Base-by-base conservation (phyloP, 2,888 invertebrate genomes). In the Camptogramma bilineatum region DNA sequence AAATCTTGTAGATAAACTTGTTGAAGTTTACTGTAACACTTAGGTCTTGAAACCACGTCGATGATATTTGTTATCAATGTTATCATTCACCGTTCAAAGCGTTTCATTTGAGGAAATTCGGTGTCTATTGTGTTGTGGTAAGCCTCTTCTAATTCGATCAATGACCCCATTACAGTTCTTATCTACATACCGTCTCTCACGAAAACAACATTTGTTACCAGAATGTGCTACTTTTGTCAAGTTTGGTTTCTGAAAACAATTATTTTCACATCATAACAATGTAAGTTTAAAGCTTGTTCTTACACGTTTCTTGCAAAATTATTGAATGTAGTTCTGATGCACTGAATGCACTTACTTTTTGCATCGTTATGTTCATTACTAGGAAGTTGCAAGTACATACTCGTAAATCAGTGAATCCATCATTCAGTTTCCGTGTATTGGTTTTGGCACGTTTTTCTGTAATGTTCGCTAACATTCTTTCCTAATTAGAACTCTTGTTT, bases 401-500 rank as follows among this genome's bases (percentile, higher is more conserved):
- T 39, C 34, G 52, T 63, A 55, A 64, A 60, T 66, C 52, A 52
- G 44, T 61, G 62, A 54, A 61, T 71, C 39, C 54, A 47, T 69
- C 60, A 62, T 57, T 67, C 50, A 63, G 50, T 68, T 71, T 65
- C 62, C 60, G 60, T 61, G 57, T 63, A 62, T 65, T 68, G 21
- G 34, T 31, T 18, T 62, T 39, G 52, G 51, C 58, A 59, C 52
- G 44, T 68, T 68, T 68, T 55, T 62, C 50, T 68, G 61, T 42
- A 55, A 42, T 19, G 59, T 55, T 47, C 10, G 44, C 17, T 57
- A 10, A 47, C 48, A 63, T 64, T 65, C 52, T 64, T 55, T 71
- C 68, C 56, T 52, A 21, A 31, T 57, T 52, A 52, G 5, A 24
- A 10, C 34, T 58, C 55, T 69, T 67, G 63, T 68, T 70, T 62